Percentiles rank a stretch among this genome's conserved stretches.
Conservation (phyloP, 2,888 invertebrate genomes). For the Leucoma salicis region DNA sequence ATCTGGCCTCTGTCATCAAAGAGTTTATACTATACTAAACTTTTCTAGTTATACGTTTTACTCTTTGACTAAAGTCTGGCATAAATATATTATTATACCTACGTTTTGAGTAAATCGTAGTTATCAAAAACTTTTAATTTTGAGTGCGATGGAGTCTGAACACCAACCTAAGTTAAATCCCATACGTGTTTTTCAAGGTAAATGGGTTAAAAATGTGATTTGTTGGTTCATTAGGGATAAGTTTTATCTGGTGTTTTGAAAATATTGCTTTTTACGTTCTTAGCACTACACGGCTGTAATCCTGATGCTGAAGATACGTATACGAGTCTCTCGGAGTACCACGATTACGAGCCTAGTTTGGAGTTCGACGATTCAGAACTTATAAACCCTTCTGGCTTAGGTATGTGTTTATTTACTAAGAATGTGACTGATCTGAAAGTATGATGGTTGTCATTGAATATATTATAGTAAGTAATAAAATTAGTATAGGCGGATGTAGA, state of each 20-base stretch:
- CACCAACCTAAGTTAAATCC: constrained; percentile 70
- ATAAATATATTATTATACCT: no score
- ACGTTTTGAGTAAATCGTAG: no score
- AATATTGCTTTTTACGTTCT: constrained; percentile 12
- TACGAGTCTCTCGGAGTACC: constrained; percentile 94
- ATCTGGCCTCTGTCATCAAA: no score
- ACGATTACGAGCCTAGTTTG: constrained; percentile 96
- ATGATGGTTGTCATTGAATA: no score
- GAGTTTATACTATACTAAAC: no score
- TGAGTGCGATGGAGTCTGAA: constrained; percentile 59
- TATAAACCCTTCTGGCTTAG: constrained; percentile 85
- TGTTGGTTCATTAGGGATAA: constrained; percentile 1
- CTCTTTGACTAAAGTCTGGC: no score
- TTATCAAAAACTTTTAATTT: no score
- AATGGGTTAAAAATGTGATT: neutral
- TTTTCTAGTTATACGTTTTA: no score
- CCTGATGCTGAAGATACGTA: constrained; percentile 87
- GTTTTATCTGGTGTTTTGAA: neutral
- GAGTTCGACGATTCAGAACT: constrained; percentile 98
- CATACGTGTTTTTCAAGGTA: constrained; percentile 72
- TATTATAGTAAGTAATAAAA: no score
- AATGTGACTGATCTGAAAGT: no score
- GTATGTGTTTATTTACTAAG: constrained; percentile 82
- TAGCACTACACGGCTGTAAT: constrained; percentile 60
- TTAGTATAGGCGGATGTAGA: no score